Conservation (phyloP, 2,797 vertebrate genomes). For the Cossypha heuglini region DNA sequence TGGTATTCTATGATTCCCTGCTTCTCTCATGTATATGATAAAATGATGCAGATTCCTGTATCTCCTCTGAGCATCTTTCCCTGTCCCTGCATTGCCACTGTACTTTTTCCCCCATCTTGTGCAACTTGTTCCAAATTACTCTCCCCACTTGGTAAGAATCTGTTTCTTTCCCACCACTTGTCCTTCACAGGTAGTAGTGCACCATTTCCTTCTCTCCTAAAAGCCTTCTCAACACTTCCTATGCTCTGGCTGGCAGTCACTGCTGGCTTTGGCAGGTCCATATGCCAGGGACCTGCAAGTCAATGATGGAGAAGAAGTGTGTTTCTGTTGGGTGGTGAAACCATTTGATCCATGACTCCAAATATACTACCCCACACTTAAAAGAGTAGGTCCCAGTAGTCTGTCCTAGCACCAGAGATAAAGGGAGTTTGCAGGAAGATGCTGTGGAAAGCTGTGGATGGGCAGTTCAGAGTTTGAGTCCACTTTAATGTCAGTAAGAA, state of each 20-base stretch:
- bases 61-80: background rate
- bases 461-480: background rate
- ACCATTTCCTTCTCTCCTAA: background rate
- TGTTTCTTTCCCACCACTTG: background rate
- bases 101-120: accelerated
- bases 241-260: background rate
- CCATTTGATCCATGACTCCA: background rate
- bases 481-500: background rate
- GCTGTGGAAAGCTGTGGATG: background rate
- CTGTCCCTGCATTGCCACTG: background rate
- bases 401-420: background rate
- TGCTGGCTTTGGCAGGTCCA: background rate
- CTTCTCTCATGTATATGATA: background rate
- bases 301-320: background rate
- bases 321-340: background rate
- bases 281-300: background rate
- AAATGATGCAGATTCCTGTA: background rate
- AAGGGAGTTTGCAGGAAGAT: background rate
- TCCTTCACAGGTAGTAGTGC: background rate
- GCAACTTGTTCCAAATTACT: background rate
- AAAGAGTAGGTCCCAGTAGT: background rate
- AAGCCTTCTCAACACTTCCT: background rate
- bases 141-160: background rate
- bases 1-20: background rate
- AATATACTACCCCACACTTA: background rate